These are phyloP conservation scores for Adoxophyes honmai DNA, from an alignment of 1,140 invertebrate species.

Conservation along the genomic window DNA sequence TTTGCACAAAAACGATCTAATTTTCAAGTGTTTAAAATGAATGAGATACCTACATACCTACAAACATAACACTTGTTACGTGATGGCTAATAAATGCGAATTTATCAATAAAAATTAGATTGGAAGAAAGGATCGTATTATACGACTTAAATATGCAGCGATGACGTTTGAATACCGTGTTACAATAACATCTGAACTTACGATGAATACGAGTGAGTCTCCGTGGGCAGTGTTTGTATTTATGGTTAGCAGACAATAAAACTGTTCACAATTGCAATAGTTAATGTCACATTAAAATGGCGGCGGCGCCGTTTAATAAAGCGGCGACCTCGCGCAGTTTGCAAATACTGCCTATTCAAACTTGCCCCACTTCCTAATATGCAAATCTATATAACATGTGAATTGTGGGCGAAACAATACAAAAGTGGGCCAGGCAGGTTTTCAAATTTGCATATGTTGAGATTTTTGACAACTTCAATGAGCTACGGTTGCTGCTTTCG, in stretches of 20 bases:
- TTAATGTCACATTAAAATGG: constrained; percentile 18
- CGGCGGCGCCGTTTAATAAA: constrained; percentile 24
- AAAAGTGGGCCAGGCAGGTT: constrained; percentile 47
- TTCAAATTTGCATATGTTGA: constrained; percentile 37
- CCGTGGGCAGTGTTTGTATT: constrained; percentile 8
- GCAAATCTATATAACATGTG: constrained; percentile 56
- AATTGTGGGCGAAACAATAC: constrained; percentile 61
- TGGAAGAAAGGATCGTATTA: constrained; percentile 2
- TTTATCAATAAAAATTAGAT: background rate
- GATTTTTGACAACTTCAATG: constrained; percentile 29
- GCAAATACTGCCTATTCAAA: constrained; percentile 55
- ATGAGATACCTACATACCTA: constrained; percentile 5
- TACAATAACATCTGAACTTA: background rate
- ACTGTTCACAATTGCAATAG: constrained; percentile 7
- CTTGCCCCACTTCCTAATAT: constrained; percentile 67
- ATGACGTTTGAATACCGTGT: constrained; percentile 1
- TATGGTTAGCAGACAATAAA: constrained; percentile 12
- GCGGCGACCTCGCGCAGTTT: constrained; percentile 46
- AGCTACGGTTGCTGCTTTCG: constrained; percentile 12
- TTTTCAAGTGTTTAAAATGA: constrained; percentile 3
- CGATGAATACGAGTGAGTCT: background rate
- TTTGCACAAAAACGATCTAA: constrained; percentile 4
- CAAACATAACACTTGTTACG: background rate
- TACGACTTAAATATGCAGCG: background rate
- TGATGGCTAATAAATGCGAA: background rate